A percentile compares a stretch with the other conserved stretches of the same genome.
Conservation (phyloP, 1,140 invertebrate species). For the Hyposmocoma kahamanoa region DNA sequence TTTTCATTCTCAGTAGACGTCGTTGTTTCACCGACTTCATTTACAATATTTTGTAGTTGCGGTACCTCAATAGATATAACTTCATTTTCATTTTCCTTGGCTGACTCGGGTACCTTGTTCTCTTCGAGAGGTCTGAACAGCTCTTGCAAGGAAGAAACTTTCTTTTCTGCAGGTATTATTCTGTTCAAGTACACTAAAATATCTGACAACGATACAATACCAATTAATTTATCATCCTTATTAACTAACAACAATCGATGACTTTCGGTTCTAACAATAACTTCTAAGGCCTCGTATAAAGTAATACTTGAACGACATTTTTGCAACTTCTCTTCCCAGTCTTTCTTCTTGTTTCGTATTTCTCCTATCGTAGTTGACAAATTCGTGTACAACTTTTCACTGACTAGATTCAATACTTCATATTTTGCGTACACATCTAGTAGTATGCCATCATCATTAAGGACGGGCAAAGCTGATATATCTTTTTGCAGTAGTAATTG, state of each 20-base stretch:
- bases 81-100: slow-evolving; percentile 59
- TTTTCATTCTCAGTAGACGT: neutral
- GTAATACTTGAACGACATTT: slow-evolving; percentile 69
- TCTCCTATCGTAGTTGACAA: slow-evolving; percentile 61
- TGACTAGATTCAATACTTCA: slow-evolving; percentile 67
- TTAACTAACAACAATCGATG: slow-evolving; percentile 69
- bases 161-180: slow-evolving; percentile 63
- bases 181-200: slow-evolving; percentile 69
- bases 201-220: slow-evolving; percentile 65
- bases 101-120: slow-evolving; percentile 58
- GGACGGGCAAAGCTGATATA: slow-evolving; percentile 59
- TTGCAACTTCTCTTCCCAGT: slow-evolving; percentile 70
- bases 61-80: slow-evolving; percentile 59
- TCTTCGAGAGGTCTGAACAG: slow-evolving; percentile 62
- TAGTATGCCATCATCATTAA: slow-evolving; percentile 56
- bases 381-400: slow-evolving; percentile 65
- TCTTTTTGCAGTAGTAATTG: slow-evolving; percentile 59
- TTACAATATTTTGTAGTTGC: slow-evolving; percentile 34
- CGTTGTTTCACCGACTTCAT: slow-evolving; percentile 33
- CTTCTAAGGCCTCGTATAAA: slow-evolving; percentile 72
- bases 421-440: slow-evolving; percentile 65
- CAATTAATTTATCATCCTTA: slow-evolving; percentile 62
- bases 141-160: slow-evolving; percentile 63
- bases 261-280: slow-evolving; percentile 71
- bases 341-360: slow-evolving; percentile 67